These are phyloP conservation scores for Nycteola revayana DNA, from an alignment of 2,888 invertebrate genomes.

Conservation along the genomic window DNA sequence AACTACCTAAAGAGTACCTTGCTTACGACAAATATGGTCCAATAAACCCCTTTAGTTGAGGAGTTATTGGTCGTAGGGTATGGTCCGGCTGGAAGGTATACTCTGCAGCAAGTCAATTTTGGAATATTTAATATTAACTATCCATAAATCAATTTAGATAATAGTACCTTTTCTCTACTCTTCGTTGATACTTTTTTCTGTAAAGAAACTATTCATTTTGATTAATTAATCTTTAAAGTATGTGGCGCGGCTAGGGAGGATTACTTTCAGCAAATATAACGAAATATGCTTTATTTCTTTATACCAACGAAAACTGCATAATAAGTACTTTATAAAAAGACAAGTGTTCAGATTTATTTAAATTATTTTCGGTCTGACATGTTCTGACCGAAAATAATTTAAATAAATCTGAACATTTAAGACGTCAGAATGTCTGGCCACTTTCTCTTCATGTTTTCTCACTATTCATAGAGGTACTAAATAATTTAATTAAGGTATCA, in stretches of 20 bases:
- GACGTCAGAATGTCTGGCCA: too few relatives aligned
- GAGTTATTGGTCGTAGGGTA: constrained; percentile 3
- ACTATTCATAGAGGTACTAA: too few relatives aligned
- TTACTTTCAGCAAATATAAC: constrained; percentile 7
- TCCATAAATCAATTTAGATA: constrained; percentile 4
- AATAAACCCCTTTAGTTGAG: constrained; percentile 3
- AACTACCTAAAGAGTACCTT: constrained; percentile 2
- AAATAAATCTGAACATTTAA: too few relatives aligned
- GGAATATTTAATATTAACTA: constrained; percentile 4
- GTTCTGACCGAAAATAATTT: too few relatives aligned
- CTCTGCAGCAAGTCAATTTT: constrained; percentile 7
- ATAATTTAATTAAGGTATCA: too few relatives aligned
- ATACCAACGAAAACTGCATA: constrained; percentile 16
- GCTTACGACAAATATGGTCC: background rate
- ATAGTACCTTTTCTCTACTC: constrained; percentile 7
- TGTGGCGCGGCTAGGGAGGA: constrained; percentile 5
- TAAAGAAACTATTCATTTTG: constrained; percentile 10
- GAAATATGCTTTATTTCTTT: too few relatives aligned
- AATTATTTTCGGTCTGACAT: too few relatives aligned
- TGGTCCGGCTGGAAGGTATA: constrained; percentile 4
- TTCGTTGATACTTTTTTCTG: constrained; percentile 7
- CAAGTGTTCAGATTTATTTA: too few relatives aligned
- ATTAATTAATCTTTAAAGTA: constrained; percentile 8
- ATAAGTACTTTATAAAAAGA: constrained; percentile 18
- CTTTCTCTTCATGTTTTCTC: too few relatives aligned